Percentiles rank a stretch among this genome's conserved stretches.
phyloP scores from a whole-genome alignment of 2,888 invertebrate species.

The Laspeyria flexula region DNA sequence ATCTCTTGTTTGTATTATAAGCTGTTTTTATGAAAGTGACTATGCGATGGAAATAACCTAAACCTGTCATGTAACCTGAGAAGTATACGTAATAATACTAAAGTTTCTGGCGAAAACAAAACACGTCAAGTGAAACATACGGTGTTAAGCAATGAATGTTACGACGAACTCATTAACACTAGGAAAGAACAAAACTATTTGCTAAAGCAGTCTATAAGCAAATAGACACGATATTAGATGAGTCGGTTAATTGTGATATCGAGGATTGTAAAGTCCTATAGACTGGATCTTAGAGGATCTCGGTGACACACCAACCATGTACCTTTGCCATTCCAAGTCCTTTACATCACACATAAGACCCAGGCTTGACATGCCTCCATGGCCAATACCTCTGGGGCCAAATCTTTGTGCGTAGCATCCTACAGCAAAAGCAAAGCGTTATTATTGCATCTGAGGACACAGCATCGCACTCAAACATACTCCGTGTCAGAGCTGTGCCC shows the following conservation, averaged over 20 bases:
- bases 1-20: constrained; percentile 86
- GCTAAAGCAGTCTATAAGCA: constrained; percentile 73
- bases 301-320: constrained; percentile 60
- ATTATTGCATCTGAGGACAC: constrained; percentile 70
- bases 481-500: constrained; percentile 63
- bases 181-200: constrained; percentile 48
- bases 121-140: constrained; percentile 26
- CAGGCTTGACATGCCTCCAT: constrained; percentile 94
- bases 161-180: constrained; percentile 18
- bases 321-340: constrained; percentile 92
- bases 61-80: constrained; percentile 84
- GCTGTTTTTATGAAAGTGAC: constrained; percentile 86
- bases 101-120: constrained; percentile 30
- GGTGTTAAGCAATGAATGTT: constrained; percentile 44
- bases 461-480: constrained; percentile 49
- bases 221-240: constrained; percentile 53
- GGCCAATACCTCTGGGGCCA: constrained; percentile 97
- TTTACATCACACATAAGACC: constrained; percentile 94
- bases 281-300: constrained; percentile 54
- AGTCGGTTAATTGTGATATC: constrained; percentile 51
- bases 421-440: constrained; percentile 85
- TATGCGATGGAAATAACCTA: constrained; percentile 84
- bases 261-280: constrained; percentile 54
- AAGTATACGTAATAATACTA: constrained; percentile 62
- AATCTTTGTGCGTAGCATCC: constrained; percentile 98